Evolutionary conservation across 2,113 vertebrate species (phyloP), one percentile per base, ranked within the genome.

Genomic region (Piprites chloris): DNA sequence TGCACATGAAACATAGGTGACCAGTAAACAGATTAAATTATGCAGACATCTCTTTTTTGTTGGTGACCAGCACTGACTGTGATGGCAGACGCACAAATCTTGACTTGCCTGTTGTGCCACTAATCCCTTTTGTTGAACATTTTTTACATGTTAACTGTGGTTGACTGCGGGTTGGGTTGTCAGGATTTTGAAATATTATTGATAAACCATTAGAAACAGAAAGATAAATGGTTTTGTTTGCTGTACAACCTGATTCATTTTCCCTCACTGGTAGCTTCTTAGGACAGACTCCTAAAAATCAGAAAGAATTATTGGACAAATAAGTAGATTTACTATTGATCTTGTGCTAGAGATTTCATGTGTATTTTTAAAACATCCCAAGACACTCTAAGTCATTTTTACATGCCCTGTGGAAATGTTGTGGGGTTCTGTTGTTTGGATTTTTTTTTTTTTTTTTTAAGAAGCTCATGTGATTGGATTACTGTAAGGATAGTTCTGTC

Each of bases 11-110:
- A 69, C 1, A 5, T 28, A 87, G 80, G 46, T 91, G 92, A 87
- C 55, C 58, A 79, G 63, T 61, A 74, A 50, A 58, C 41, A 80
- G 62, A 56, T 47, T 85, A 63, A 79, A 90, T 91, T 88, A 94
- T 83, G 84, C 53, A 95, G 92, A 92, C 78, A 69, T 95, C 90
- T 91, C 84, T 96, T 65, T 95, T 93, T 71, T 79, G 27, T 58
- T 83, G 41, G 26, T 83, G 77, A 53, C 44, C 62, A 92, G 35
- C 3, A 7, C 63, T 53, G 73, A 21, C 52, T 52, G 62, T 49
- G 56, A 30, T 73, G 78, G 21, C 59, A 94, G 58, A 91, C 81
- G 58, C 73, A 78, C 85, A 84, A 56, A 78, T 66, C 89, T 85
- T 84, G 76, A 73, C 66, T 88, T 75, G 55, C 39, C 88, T 81